These are phyloP conservation scores for Epsilonema sp. DNA, from an alignment of 2,888 invertebrate species.

Conservation along the genomic window DNA sequence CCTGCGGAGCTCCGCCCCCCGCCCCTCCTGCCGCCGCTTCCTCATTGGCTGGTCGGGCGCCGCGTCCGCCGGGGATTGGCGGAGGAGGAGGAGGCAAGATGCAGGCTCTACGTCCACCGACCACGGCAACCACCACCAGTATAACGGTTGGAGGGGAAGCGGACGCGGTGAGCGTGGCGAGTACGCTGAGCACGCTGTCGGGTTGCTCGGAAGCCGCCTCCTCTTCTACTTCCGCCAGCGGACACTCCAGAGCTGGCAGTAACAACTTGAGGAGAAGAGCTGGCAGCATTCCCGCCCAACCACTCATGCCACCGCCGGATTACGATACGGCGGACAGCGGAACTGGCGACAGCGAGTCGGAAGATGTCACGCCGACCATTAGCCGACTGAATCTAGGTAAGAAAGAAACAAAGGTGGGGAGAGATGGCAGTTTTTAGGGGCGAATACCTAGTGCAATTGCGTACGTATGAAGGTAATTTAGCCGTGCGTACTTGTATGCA, in stretches of 20 bases:
- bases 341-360: conserved; percentile 8
- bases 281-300: neutral
- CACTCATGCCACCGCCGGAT: conserved; percentile 7
- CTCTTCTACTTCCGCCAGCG: neutral
- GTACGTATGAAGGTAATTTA: too few species aligned
- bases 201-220: conserved; percentile 4
- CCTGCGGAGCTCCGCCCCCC: conserved; percentile 10
- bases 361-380: too few species aligned
- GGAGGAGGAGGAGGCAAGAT: too few species aligned
- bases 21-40: neutral
- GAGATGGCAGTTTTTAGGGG: too few species aligned
- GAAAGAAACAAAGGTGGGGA: too few species aligned
- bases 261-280: too few species aligned
- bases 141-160: neutral
- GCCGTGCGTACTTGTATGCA: too few species aligned
- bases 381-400: too few species aligned
- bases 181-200: conserved; percentile 10
- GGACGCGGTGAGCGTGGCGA: conserved; percentile 6
- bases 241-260: neutral
- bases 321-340: conserved; percentile 9
- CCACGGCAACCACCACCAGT: neutral
- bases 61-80: neutral
- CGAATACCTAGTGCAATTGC: too few species aligned
- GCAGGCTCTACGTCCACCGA: neutral
- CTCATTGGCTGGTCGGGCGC: neutral